Evolutionary conservation across 2,888 invertebrate species (phyloP).

Genomic region (Lissonota sp.): DNA sequence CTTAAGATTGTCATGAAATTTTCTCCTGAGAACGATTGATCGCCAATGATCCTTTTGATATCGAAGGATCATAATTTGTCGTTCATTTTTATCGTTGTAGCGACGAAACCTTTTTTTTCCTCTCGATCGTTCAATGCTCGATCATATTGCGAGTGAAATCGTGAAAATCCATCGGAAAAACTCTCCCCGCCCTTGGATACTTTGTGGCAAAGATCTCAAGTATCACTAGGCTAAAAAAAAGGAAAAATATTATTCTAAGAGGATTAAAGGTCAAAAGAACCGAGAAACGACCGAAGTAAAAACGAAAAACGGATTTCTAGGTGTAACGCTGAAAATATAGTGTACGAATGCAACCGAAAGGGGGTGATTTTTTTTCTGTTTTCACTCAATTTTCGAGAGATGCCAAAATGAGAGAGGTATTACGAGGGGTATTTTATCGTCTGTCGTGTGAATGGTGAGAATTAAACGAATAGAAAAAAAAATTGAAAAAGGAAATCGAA

Average conservation of each 20-base stretch:
- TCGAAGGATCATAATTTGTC: background rate
- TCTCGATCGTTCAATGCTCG: background rate
- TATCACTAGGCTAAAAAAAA: slow-evolving; percentile 73
- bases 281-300: background rate
- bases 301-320: slow-evolving; percentile 30
- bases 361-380: too few relatives aligned
- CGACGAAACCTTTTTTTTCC: background rate
- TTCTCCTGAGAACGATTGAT: background rate
- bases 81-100: background rate
- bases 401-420: slow-evolving; percentile 25
- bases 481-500: background rate
- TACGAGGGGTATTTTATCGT: slow-evolving; percentile 56
- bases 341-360: slow-evolving; percentile 49
- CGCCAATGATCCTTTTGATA: background rate
- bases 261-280: slow-evolving; percentile 19
- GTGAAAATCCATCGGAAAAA: background rate
- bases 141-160: background rate
- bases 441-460: background rate
- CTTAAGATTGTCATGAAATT: background rate
- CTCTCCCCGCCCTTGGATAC: slow-evolving; percentile 29
- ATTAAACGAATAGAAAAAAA: slow-evolving; percentile 26
- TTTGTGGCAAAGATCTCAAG: slow-evolving; percentile 64
- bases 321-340: slow-evolving; percentile 39
- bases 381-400: slow-evolving; percentile 10
- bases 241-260: slow-evolving; percentile 38